phyloP scores from a whole-genome alignment of 1,140 invertebrate genomes.

The Melitaea cinxia region DNA sequence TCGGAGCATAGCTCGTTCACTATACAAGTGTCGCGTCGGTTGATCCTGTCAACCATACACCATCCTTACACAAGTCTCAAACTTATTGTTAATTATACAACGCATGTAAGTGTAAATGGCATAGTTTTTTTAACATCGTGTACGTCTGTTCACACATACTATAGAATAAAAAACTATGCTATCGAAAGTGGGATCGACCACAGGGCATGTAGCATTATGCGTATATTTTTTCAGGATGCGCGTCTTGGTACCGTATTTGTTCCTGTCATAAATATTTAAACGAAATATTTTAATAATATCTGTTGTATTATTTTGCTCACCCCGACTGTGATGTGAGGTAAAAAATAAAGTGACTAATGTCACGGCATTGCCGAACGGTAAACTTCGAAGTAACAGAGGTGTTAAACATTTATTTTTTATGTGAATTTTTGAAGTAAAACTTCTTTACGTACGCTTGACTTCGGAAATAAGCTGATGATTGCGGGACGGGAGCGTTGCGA shows the following conservation, averaged over 20 bases:
- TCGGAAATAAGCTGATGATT: too few species aligned
- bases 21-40: too few species aligned
- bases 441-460: too few species aligned
- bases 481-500: too few species aligned
- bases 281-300: constrained; percentile 31
- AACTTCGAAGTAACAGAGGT: constrained; percentile 50
- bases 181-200: constrained; percentile 22
- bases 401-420: constrained; percentile 33
- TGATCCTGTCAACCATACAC: not conserved
- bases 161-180: constrained; percentile 11
- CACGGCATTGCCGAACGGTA: constrained; percentile 47
- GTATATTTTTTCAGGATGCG: constrained; percentile 7
- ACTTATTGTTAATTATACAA: not conserved
- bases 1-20: too few species aligned
- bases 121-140: not conserved
- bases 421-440: too few species aligned
- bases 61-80: not conserved
- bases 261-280: constrained; percentile 40
- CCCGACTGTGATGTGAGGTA: constrained; percentile 53
- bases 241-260: constrained; percentile 28
- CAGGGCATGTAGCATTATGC: constrained; percentile 30
- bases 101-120: not conserved
- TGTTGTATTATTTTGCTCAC: constrained; percentile 39
- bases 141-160: constrained; percentile 18
- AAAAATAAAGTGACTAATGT: constrained; percentile 64